Base-by-base conservation (phyloP, 2,113 vertebrate genomes). In the Lathamus discolor region DNA sequence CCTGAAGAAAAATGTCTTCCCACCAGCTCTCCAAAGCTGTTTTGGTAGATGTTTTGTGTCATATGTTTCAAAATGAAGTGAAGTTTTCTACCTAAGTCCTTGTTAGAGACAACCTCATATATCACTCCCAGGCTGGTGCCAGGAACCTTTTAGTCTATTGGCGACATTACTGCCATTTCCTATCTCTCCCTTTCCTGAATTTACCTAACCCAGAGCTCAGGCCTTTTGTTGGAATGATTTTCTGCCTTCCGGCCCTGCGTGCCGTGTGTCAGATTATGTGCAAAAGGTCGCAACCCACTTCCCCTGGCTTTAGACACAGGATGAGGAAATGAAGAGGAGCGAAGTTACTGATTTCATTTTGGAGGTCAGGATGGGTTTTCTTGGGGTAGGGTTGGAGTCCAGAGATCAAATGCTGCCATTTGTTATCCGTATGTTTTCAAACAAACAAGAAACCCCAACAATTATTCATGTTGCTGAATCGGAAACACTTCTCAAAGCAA, bases 311-410 rank as follows among this genome's bases (percentile, higher is more conserved):
- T 94, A 98, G 97, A 97, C 97, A 98, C 98, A 98, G 98, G 98
- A 98, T 98, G 93, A 97, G 98, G 98, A 98, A 98, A 97, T 96
- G 98, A 97, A 98, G 97, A 98, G 95, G 90, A 95, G 93, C 94
- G 93, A 97, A 97, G 97, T 97, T 91, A 97, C 96, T 95, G 97
- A 98, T 98, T 97, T 97, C 91, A 75, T 96, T 97, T 89, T 84
- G 83, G 98, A 97, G 98, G 98, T 98, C 98, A 98, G 67, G 93
- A 88, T 83, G 91, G 95, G 97, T 97, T 94, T 94, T 89, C 72
- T 96, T 17, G 24, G 96, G 95, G 81, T 95, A 90, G 91, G 75
- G 57, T 28, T 66, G 69, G 77, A 74, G 72, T 49, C 83, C 97
- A 85, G 96, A 91, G 73, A 96, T 94, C 94, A 97, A 93, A 95